Evolutionary conservation across 2,113 vertebrate genomes (phyloP), one percentile per base, ranked within the genome.

Genomic region (Cynopterus brachyotis): DNA sequence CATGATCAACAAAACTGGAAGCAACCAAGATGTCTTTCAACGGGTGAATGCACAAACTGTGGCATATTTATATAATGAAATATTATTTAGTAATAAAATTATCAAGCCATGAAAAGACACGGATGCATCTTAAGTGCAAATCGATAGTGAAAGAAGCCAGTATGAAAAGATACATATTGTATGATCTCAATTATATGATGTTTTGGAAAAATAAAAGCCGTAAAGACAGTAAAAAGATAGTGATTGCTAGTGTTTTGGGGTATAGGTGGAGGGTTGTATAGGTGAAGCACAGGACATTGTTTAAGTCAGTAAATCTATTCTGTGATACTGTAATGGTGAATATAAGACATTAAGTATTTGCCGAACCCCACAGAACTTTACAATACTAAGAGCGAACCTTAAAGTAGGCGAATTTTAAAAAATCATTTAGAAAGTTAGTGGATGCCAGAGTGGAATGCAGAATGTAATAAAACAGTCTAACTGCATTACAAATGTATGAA

Each of bases 101-200:
- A 30, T 59, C 47, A 95, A 89, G 30, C 26, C 92, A 86, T 37
- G 60, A 78, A 96, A 91, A 73, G 4, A 94, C 24, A 55, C 24
- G 15, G n/a, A 47, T 92, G 40, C 81, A 45, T 85, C n/a, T 92
- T 75, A 90, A 55, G 6, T 82, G 7, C 7, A 76, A 92, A 82
- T 79, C 87, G 20, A n/a, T 92, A 82, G n/a, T 89, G 53, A 95
- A 97, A 86, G 45, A 92, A 95, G 9, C 10, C 20, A 57, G 26
- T 73, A 22, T 81, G 67, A 70, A 89, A 92, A 89, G 30, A 17
- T 73, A 59, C 53, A 53, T 57, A 53, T 72, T 64, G 3, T 76
- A 28, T 70, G 45, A 76, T 82, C 89, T 42, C 17, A 53, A 67
- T 60, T 78, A 78, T 50, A 81, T 62, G 26, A 30, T 24, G 53